Base-by-base conservation (phyloP, 2,113 vertebrate genomes). In the Amphiprion percula region DNA sequence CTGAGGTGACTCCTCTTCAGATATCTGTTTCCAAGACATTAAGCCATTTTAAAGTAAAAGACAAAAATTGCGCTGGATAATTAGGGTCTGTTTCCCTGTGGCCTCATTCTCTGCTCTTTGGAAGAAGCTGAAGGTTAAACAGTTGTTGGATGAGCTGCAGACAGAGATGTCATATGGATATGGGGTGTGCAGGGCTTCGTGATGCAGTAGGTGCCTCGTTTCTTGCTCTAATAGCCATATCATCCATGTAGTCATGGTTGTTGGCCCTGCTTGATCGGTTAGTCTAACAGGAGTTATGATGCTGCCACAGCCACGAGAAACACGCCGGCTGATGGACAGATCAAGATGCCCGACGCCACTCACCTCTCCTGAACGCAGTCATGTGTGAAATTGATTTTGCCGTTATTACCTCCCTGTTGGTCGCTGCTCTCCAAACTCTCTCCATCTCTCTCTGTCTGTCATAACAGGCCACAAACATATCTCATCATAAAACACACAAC, bases 301-400 rank as follows among this genome's bases (percentile, higher is more conserved):
- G 82, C 76, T 53, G 73, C 58, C 71, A 44, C 56, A 2, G 68
- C 56, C 16, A 8, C 0, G 54, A 68, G 30, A 89, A 90, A 92
- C 91, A 90, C 76, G 83, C 78, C 19, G 90, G 79, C 73, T 91
- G 87, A 91, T 77, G 80, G 87, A 85, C 86, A 73, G 76, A 92
- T 90, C 82, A 83, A 91, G 86, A 90, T 77, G 80, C 74, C 78
- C 30, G 55, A 63, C 19, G 26, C 80, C 82, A 78, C 64, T 87
- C 86, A 67, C 70, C 88, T 83, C 79, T 86, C 50, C 53, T 56
- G 33, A 86, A 90, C 3, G 59, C 87, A 87, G 72, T 44, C 91
- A 79, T 85, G 90, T 85, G 90, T 91, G 94, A 94, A 94, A 94
- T 93, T 93, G 93, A 92, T 90, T 90, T 88, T 80, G 86, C 84